phyloP scores from a whole-genome alignment of 2,113 vertebrate species.

The Anguilla rostrata region DNA sequence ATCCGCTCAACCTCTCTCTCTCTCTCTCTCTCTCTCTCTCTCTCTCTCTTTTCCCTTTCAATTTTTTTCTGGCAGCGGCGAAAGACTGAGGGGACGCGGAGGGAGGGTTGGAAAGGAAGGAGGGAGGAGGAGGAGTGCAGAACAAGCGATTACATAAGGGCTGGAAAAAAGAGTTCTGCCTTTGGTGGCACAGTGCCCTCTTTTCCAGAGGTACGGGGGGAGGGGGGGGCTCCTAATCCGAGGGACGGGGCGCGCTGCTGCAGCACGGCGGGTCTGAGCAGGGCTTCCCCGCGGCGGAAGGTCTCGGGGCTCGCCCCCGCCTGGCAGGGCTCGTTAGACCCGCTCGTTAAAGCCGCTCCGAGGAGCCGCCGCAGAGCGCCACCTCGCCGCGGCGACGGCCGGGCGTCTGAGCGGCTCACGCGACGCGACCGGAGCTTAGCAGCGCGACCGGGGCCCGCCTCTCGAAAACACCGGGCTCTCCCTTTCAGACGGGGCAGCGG shows the following conservation, averaged over 20 bases:
- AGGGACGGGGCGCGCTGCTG: constrained; percentile 1
- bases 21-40: background rate
- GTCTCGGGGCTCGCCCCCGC: background rate
- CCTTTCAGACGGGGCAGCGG: too few relatives aligned
- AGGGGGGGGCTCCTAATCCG: background rate
- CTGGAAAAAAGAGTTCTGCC: constrained; percentile 60
- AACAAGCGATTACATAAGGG: constrained; percentile 56
- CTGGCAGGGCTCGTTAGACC: background rate
- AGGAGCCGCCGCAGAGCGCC: background rate
- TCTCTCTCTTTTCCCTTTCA: too few relatives aligned
- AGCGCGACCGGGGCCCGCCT: too few relatives aligned
- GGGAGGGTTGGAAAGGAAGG: background rate
- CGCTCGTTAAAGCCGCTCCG: background rate
- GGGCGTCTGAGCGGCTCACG: background rate
- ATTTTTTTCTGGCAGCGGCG: background rate
- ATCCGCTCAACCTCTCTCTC: constrained; percentile 1
- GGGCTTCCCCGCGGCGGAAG: background rate
- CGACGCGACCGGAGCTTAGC: background rate
- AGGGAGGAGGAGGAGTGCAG: background rate
- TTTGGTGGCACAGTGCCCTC: constrained; percentile 14
- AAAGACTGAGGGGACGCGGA: background rate
- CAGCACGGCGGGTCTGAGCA: constrained; percentile 1
- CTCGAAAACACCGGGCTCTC: too few relatives aligned
- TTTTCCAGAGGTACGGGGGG: background rate
- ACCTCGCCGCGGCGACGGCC: background rate